phyloP scores from a whole-genome alignment of 2,888 invertebrate genomes.

The Myopa testacea region DNA sequence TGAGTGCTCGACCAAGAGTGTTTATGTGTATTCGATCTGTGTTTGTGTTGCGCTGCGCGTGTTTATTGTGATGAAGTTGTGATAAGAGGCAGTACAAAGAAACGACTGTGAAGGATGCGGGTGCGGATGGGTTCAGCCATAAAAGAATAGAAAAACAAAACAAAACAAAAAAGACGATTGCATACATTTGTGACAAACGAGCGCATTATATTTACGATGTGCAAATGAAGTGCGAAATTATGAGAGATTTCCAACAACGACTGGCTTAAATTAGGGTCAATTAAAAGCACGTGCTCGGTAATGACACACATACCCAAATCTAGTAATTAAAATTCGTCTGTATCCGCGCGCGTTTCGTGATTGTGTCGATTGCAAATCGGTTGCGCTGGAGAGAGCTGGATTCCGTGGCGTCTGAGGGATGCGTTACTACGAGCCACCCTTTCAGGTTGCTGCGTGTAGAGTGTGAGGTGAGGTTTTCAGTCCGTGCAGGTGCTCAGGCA shows the following conservation, averaged over 20 bases:
- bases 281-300: slow-evolving; percentile 47
- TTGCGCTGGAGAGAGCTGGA: neutral
- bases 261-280: slow-evolving; percentile 43
- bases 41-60: neutral
- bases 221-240: slow-evolving; percentile 34
- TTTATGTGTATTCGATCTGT: slow-evolving; percentile 5
- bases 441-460: neutral
- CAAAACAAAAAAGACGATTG: neutral
- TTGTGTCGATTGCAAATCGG: neutral
- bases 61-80: neutral
- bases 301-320: slow-evolving; percentile 43
- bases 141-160: neutral
- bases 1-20: too few species aligned
- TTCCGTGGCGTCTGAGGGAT: neutral
- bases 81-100: slow-evolving; percentile 3
- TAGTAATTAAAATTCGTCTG: slow-evolving; percentile 21
- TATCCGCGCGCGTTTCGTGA: slow-evolving; percentile 11
- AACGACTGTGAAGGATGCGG: neutral
- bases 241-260: slow-evolving; percentile 22
- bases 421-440: neutral
- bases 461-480: too few species aligned
- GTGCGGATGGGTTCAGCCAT: neutral
- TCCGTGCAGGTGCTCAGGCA: too few species aligned
- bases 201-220: slow-evolving; percentile 23
- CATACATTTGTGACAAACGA: slow-evolving; percentile 6